Conservation (phyloP, 2,888 invertebrate species). For the Maniola hyperantus region DNA sequence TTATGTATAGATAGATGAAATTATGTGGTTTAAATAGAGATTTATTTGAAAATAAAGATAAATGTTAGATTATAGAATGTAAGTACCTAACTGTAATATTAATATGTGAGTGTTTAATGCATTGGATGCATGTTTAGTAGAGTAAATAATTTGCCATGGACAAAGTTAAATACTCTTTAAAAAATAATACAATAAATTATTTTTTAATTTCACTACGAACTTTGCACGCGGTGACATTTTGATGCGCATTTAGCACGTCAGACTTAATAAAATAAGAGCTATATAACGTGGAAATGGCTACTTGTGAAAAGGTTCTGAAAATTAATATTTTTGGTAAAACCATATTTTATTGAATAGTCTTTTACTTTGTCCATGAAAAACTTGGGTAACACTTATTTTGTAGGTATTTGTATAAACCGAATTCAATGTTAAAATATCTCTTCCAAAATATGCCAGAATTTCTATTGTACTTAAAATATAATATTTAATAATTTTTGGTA, state of each 20-base stretch:
- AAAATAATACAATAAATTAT: neutral
- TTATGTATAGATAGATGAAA: slow-evolving; percentile 68
- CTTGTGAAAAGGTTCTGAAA: neutral
- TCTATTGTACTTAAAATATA: slow-evolving; percentile 57
- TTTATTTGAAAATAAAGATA: slow-evolving; percentile 55
- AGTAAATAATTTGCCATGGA: slow-evolving; percentile 25
- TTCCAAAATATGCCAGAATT: slow-evolving; percentile 77
- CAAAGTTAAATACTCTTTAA: neutral
- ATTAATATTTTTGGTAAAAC: neutral
- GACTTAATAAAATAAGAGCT: neutral
- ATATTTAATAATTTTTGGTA: slow-evolving; percentile 39
- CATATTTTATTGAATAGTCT: neutral
- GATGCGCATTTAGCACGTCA: neutral
- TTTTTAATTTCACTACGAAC: neutral
- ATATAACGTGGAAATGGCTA: neutral
- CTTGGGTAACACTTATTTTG: slow-evolving; percentile 50
- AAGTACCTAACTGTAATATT: slow-evolving; percentile 50
- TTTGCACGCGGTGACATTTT: neutral
- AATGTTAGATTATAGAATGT: slow-evolving; percentile 56
- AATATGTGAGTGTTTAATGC: slow-evolving; percentile 51
- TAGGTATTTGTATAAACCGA: slow-evolving; percentile 66
- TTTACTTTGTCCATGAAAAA: slow-evolving; percentile 28
- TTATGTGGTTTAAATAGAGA: slow-evolving; percentile 69
- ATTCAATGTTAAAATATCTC: slow-evolving; percentile 71
- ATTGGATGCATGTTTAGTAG: slow-evolving; percentile 62